These are phyloP conservation scores for Spea multiplicata DNA, from an alignment of 2,113 vertebrate genomes.

Conservation along the genomic window DNA sequence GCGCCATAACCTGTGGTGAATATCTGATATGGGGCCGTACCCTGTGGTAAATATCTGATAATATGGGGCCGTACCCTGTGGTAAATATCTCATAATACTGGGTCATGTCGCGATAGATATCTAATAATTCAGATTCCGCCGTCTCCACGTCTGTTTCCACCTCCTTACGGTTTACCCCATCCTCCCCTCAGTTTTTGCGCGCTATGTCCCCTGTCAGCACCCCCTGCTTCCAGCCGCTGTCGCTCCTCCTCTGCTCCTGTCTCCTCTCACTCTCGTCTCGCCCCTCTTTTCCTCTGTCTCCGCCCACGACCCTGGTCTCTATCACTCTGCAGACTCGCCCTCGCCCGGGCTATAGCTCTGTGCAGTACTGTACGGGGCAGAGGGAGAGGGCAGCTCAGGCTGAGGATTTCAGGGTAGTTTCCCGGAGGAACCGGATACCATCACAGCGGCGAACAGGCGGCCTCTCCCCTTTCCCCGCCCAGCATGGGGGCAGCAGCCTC, in stretches of 20 bases:
- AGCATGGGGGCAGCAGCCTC: slow-evolving; percentile 12
- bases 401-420: slow-evolving; percentile 23
- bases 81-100: no score
- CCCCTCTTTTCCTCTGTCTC: neutral
- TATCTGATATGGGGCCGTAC: no score
- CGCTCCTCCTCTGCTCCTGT: neutral
- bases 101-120: no score
- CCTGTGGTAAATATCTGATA: no score
- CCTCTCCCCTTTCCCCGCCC: neutral
- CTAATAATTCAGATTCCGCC: slow-evolving; percentile 50
- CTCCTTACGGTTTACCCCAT: neutral
- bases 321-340: neutral
- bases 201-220: neutral
- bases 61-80: no score
- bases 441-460: slow-evolving; percentile 16
- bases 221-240: neutral
- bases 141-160: neutral
- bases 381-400: slow-evolving; percentile 16
- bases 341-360: slow-evolving; percentile 20
- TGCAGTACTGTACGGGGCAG: slow-evolving; percentile 18
- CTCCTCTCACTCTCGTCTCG: neutral
- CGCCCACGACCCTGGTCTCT: neutral
- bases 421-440: slow-evolving; percentile 41
- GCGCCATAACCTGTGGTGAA: no score
- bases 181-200: neutral